Conservation (phyloP, 2,888 invertebrate genomes). For the Glaucopsyche alexis region DNA sequence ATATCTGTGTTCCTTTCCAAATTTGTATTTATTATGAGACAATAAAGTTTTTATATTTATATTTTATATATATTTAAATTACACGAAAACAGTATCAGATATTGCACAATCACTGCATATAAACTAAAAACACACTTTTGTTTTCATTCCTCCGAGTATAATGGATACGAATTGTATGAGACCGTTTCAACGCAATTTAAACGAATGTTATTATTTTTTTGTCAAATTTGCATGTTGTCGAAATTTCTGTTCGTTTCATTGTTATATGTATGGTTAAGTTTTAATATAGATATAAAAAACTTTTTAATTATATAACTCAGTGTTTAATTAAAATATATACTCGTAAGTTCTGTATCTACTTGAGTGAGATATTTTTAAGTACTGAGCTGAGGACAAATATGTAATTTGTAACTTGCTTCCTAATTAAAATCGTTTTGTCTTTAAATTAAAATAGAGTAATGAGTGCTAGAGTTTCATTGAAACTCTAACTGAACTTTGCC, state of each 20-base stretch:
- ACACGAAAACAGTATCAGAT: not conserved
- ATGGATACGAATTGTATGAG: not conserved
- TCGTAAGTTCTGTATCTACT: not conserved
- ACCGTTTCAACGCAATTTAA: conserved; percentile 21
- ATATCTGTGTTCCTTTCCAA: too few relatives aligned
- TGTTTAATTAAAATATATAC: not conserved
- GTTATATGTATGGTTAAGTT: not conserved
- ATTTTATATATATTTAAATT: too few relatives aligned
- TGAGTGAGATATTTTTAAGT: not conserved
- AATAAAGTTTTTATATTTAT: too few relatives aligned
- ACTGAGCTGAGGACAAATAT: not conserved
- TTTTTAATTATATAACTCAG: not conserved
- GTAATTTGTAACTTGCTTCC: too few relatives aligned
- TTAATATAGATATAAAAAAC: not conserved
- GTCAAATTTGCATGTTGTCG: conserved; percentile 14
- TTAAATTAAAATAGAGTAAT: too few relatives aligned
- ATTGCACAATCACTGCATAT: not conserved
- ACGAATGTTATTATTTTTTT: conserved; percentile 23
- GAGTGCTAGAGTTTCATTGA: too few relatives aligned
- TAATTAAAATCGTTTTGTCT: too few relatives aligned
- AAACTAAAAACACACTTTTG: conserved; percentile 5
- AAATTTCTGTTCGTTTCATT: conserved; percentile 23
- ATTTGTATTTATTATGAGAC: too few relatives aligned
- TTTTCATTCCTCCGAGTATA: not conserved
- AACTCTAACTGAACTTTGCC: too few relatives aligned